Conservation (phyloP, 1,140 invertebrate genomes). For the Rhagoletis zephyria region DNA sequence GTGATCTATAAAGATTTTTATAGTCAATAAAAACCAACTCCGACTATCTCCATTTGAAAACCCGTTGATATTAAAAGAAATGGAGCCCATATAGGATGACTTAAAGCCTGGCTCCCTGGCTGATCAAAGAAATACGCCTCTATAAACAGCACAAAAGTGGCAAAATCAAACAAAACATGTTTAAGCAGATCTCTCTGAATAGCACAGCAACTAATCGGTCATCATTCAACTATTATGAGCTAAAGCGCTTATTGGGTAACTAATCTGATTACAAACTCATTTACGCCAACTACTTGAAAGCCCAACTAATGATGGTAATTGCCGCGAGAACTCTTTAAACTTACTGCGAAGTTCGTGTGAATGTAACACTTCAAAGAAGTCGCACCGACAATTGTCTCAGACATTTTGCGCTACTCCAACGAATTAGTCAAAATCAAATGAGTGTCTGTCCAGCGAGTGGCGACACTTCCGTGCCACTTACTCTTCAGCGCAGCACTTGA, state of each 20-base stretch:
- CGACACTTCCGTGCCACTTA: neutral
- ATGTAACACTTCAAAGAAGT: neutral
- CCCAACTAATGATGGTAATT: neutral
- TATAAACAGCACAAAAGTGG: no score
- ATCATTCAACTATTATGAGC: no score
- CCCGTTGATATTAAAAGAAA: no score
- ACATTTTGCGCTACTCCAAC: neutral
- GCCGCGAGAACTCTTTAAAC: neutral
- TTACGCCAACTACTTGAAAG: neutral
- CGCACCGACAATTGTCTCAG: neutral
- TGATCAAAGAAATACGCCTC: no score
- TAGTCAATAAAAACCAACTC: no score
- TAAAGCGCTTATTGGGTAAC: neutral
- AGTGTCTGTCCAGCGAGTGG: neutral
- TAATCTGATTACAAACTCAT: neutral
- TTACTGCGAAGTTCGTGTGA: neutral
- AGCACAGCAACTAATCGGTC: no score
- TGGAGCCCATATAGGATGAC: no score
- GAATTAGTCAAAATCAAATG: constrained; percentile 48
- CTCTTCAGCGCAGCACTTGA: neutral
- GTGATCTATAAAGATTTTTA: no score
- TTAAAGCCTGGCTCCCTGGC: no score
- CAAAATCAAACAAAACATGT: no score
- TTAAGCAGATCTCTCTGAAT: no score
- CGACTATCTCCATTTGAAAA: no score